phyloP scores from a whole-genome alignment of 2,888 invertebrate genomes.

The Cordilura impudica region DNA sequence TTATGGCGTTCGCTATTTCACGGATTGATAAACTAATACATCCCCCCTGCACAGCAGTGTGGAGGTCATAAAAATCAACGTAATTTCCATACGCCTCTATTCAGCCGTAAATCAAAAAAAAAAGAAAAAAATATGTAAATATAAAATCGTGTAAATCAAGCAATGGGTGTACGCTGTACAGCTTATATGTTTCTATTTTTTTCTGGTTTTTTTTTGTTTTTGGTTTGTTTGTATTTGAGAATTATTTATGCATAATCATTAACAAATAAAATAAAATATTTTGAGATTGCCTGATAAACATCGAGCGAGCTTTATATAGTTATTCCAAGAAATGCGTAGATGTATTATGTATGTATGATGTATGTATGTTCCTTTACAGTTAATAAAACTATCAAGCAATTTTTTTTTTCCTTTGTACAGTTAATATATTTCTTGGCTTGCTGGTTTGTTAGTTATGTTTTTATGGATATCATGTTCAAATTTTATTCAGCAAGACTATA shows the following conservation, averaged over 20 bases:
- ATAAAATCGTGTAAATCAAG: no score
- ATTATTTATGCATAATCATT: constrained; percentile 52
- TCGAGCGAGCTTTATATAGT: constrained; percentile 38
- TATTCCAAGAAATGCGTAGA: background rate
- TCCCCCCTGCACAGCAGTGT: no score
- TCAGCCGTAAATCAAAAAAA: no score
- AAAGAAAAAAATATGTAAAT: no score
- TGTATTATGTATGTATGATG: background rate
- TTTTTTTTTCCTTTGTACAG: background rate
- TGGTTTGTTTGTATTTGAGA: background rate
- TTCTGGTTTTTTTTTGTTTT: no score
- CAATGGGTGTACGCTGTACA: no score
- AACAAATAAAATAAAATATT: constrained; percentile 39
- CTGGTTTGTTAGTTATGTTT: constrained; percentile 28
- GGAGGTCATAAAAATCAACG: no score
- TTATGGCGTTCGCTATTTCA: no score
- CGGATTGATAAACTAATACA: no score
- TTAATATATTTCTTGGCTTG: background rate
- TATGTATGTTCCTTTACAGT: background rate
- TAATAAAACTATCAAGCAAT: constrained; percentile 17
- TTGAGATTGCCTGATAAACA: constrained; percentile 34
- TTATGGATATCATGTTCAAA: background rate
- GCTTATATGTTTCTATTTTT: no score
- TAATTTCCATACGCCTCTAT: no score
- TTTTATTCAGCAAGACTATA: background rate